A percentile compares a stretch with the other conserved stretches of the same genome.
Conservation (phyloP, 2,888 invertebrate genomes). For the Chalcosyrphus nemorum region DNA sequence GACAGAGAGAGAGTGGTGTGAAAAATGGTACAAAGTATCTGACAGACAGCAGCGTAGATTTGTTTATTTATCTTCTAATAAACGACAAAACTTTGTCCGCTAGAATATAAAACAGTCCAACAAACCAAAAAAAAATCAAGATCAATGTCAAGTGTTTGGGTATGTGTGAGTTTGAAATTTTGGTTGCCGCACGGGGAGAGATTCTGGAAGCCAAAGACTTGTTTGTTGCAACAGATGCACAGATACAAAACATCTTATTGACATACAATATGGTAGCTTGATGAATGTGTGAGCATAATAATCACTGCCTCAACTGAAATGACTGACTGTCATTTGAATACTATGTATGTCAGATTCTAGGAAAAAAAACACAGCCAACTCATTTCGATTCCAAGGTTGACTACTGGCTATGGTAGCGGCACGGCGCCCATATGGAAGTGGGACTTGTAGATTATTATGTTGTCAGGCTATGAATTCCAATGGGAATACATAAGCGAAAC, state of each 20-base stretch:
- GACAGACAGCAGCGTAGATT: background rate
- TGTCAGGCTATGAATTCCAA: background rate
- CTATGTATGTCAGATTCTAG: conserved; percentile 11
- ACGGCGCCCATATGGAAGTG: conserved; percentile 4
- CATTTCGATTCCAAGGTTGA: conserved; percentile 19
- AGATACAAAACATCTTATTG: background rate
- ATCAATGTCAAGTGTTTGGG: conserved; percentile 61
- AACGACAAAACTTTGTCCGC: background rate
- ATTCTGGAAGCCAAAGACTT: conserved; percentile 38
- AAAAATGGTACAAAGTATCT: conserved; percentile 23
- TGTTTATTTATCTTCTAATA: conserved; percentile 16
- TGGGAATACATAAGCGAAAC: background rate
- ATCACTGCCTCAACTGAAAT: conserved; percentile 10
- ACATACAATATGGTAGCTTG: background rate
- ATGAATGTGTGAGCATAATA: background rate
- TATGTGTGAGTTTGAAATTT: too few species aligned
- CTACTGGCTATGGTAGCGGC: background rate
- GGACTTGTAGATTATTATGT: background rate
- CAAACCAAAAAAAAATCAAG: conserved; percentile 35
- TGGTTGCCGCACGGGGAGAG: conserved; percentile 15
- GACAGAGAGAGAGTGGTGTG: background rate
- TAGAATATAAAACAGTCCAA: background rate
- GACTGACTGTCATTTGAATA: conserved; percentile 10
- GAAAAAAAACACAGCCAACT: background rate
- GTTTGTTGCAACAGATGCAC: conserved; percentile 1